Base-by-base conservation (phyloP, 2,797 vertebrate species). In the Myotis vivesi region DNA sequence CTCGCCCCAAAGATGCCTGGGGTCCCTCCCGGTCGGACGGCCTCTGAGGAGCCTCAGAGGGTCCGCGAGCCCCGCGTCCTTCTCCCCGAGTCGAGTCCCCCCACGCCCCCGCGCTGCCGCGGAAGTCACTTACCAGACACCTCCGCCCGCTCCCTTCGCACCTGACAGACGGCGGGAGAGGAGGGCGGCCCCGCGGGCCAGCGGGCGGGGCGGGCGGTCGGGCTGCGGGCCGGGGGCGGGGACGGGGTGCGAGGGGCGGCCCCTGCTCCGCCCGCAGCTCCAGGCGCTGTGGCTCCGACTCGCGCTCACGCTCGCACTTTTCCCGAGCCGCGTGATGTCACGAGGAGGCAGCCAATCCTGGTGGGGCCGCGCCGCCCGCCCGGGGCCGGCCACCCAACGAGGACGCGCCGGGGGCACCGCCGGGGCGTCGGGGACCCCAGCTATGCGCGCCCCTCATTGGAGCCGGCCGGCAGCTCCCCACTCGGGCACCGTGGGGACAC, bases 311-410 rank as follows among this genome's bases (percentile, higher is more conserved):
- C 96, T 96, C 97, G 89, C 97, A 96, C 97, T 97, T 97, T 97
- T 96, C 96, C 92, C 87, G 85, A 97, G 96, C 96, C 96, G 96
- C 96, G 97, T 98, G 98, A 98, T 97, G 98, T 98, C 98, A 98
- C 97, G 96, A 79, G 84, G 94, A 94, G 92, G 87, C 96, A 98
- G 97, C 98, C 98, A 98, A 98, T 98, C 98, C 96, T 85, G 92
- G 95, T 81, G 96, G 94, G 97, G 90, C 97, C 96, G 86, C 85
- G 87, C 95, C 93, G 94, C 97, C 94, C 95, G 94, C 95, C 92
- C 92, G n/a, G 92, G 80, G 94, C 89, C 91, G 85, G 95, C 88
- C 96, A 92, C 96, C 95, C 95, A 62, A 94, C 87, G 79, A 86
- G 85, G 95, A 91, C 76, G 86, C 86, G 77, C 92, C 51, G 87